These are phyloP conservation scores for Xiphorhynchus elegans DNA, from an alignment of 2,113 vertebrate genomes.

Conservation along the genomic window DNA sequence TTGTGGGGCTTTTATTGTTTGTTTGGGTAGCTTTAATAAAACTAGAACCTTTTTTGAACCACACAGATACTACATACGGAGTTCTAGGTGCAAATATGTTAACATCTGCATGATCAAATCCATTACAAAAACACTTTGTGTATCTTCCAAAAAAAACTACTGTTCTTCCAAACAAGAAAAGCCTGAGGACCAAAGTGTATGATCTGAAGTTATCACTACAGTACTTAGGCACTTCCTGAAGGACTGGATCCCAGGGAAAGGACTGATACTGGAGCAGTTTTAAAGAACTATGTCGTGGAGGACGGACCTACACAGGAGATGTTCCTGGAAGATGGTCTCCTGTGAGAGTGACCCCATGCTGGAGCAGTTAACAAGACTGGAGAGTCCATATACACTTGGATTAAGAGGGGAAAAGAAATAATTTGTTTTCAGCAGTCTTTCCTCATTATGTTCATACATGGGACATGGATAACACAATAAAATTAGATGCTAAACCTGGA, in stretches of 20 bases:
- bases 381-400: background rate
- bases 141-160: background rate
- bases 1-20: background rate
- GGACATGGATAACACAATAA: background rate
- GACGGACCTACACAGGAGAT: background rate
- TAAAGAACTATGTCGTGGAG: background rate
- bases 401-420: background rate
- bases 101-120: background rate
- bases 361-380: background rate
- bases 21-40: background rate
- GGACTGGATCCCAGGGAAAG: background rate
- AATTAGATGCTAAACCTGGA: background rate
- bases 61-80: background rate
- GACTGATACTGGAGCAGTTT: background rate
- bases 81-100: background rate
- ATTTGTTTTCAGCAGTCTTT: background rate
- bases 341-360: background rate
- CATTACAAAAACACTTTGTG: background rate
- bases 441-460: fast-evolving
- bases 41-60: background rate
- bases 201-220: background rate
- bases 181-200: background rate
- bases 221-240: background rate
- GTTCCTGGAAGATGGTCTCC: background rate
- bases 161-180: background rate